A percentile compares a stretch with the other conserved stretches of the same genome.
Conservation (phyloP, 2,888 invertebrate species). For the Papilio elwesi region DNA sequence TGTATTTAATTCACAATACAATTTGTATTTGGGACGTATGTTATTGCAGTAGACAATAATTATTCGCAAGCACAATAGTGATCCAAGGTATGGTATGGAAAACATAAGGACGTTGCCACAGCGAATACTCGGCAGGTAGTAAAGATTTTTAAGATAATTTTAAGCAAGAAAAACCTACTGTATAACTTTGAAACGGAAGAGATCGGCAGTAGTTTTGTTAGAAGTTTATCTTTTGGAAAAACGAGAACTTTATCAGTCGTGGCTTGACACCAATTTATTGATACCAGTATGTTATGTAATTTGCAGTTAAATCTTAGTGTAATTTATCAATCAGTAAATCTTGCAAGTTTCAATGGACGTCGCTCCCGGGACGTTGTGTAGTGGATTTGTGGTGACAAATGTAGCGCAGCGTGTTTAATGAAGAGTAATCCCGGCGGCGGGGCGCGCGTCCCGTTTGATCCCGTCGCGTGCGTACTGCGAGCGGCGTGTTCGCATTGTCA, state of each 20-base stretch:
- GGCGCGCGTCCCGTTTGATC: slow-evolving; percentile 42
- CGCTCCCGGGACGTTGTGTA: slow-evolving; percentile 14
- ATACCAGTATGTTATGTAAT: neutral
- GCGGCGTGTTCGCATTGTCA: slow-evolving; percentile 40
- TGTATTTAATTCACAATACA: neutral
- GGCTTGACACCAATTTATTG: neutral
- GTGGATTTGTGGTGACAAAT: slow-evolving; percentile 37
- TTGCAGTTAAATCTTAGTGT: neutral
- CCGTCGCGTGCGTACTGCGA: slow-evolving; percentile 34
- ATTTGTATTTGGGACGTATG: neutral
- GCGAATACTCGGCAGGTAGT: too few relatives aligned
- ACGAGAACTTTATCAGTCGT: neutral
- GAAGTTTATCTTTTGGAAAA: neutral
- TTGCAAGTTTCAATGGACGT: slow-evolving; percentile 19
- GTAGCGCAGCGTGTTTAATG: slow-evolving; percentile 52
- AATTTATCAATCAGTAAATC: slow-evolving; percentile 11
- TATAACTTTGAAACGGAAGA: too few relatives aligned
- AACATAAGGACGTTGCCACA: too few relatives aligned
- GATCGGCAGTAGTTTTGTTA: too few relatives aligned
- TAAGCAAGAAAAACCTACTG: too few relatives aligned
- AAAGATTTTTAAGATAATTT: too few relatives aligned
- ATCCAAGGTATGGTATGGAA: too few relatives aligned
- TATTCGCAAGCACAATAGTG: too few relatives aligned
- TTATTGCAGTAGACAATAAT: too few relatives aligned
- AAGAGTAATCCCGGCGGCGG: slow-evolving; percentile 61